Conservation (phyloP, 2,888 invertebrate species). For the Xestobium rufovillosum region DNA sequence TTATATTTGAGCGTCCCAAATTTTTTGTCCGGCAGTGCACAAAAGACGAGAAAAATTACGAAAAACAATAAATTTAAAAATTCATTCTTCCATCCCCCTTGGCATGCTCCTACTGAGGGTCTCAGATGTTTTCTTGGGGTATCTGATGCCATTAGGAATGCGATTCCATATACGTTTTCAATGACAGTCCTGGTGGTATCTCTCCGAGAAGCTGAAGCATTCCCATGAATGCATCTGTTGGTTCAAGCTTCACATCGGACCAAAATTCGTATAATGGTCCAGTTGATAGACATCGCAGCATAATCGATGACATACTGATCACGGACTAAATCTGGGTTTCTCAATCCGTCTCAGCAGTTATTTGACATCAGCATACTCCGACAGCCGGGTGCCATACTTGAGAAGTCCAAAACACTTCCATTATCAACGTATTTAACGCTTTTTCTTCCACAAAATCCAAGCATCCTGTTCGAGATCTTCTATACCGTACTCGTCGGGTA, state of each 20-base stretch:
- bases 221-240: constrained; percentile 2
- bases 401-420: background rate
- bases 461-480: constrained; percentile 1
- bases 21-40: too few relatives aligned
- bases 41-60: too few relatives aligned
- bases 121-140: too few relatives aligned
- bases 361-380: background rate
- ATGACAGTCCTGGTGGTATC: constrained; percentile 3
- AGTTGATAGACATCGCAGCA: constrained; percentile 7
- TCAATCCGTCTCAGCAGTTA: constrained; percentile 3
- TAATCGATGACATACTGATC: constrained; percentile 8
- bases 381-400: background rate
- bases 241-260: constrained; percentile 6
- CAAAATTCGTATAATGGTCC: constrained; percentile 8
- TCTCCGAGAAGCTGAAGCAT: constrained; percentile 5
- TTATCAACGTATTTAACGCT: constrained; percentile 1
- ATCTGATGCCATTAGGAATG: too few relatives aligned
- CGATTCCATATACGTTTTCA: too few relatives aligned
- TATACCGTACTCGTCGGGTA: background rate
- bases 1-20: too few relatives aligned
- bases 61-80: too few relatives aligned
- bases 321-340: constrained; percentile 5
- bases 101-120: too few relatives aligned
- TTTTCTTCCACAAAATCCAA: constrained; percentile 1
- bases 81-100: too few relatives aligned